Evolutionary conservation across 2,888 invertebrate genomes (phyloP), one percentile per base, ranked within the genome.

Genomic region (Melipona beecheii): DNA sequence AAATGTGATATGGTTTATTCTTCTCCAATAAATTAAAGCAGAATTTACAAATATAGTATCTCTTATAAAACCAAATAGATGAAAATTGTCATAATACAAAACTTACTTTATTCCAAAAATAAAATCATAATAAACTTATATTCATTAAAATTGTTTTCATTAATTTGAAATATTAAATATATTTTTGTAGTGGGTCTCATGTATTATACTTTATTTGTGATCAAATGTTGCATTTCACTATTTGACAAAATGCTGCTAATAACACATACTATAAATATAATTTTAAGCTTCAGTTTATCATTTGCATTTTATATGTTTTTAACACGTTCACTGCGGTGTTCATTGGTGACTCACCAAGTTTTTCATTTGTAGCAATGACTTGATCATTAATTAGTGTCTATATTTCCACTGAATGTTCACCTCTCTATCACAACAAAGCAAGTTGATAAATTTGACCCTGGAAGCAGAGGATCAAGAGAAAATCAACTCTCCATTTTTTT

Each of bases 381-480:
- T 62, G 68, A 86, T 77, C 84, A 68, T 86, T 78, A 87, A 86
- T 82, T 84, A 83, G 31, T 86, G 73, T 75, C 60, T 87, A 87
- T 58, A 84, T 80, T 85, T 87, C 86, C 81, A 79, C 77, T 58
- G 82, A 87, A 81, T 82, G 81, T 77, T 86, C 84, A 84, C 79
- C 84, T 86, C 86, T 71, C 79, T 86, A 86, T 84, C 79, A 75
- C 76, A 82, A 86, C 72, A 86, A 87, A 86, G 81, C 65, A 84
- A 87, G 77, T 73, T 83, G 83, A 78, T 81, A 84, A 87, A 66
- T 86, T 86, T 84, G 81, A 86, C 79, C 86, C 86, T 87, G 84
- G 74, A 86, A 84, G 81, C 79, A 86, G 58, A 87, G 86, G 86
- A 84, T 86, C 86, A 82, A 84, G 68, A 78, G 36, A 64, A 84